Evolutionary conservation across 2,113 vertebrate species (phyloP).

Genomic region (Paratilapia polleni): DNA sequence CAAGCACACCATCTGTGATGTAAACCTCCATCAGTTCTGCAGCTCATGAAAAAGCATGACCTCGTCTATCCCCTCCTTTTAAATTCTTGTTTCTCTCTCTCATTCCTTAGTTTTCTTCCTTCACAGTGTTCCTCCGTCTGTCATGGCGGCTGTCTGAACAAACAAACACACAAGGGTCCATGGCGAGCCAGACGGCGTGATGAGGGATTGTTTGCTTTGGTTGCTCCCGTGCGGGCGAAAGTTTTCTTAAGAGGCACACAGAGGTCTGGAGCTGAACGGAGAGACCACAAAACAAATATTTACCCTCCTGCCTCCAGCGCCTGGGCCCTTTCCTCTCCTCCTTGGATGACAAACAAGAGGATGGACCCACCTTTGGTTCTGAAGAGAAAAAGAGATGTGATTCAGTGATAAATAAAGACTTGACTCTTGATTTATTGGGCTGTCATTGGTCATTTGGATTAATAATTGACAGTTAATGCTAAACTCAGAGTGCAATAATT

Average conservation of each 20-base stretch:
- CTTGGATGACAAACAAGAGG: constrained; percentile 24
- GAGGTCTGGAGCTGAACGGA: constrained; percentile 70
- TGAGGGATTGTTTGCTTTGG: constrained; percentile 75
- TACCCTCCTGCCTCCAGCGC: constrained; percentile 62
- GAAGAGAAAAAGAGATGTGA: constrained; percentile 21
- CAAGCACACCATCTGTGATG: constrained; percentile 73
- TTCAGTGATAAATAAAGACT: constrained; percentile 3
- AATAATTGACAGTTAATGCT: constrained; percentile 19
- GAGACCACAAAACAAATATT: constrained; percentile 79
- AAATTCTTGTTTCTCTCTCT: constrained; percentile 31
- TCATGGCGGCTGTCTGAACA: constrained; percentile 72
- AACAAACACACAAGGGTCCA: constrained; percentile 70
- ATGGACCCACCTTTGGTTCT: constrained; percentile 52
- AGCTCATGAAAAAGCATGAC: constrained; percentile 18
- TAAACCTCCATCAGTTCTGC: constrained; percentile 48
- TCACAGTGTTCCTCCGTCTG: constrained; percentile 66
- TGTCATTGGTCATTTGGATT: constrained; percentile 6
- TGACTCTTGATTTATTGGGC: background rate
- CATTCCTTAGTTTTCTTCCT: constrained; percentile 43
- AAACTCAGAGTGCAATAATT: constrained; percentile 2
- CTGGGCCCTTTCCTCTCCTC: constrained; percentile 35
- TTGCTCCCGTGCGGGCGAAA: constrained; percentile 73
- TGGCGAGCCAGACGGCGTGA: constrained; percentile 66
- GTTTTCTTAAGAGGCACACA: constrained; percentile 78
- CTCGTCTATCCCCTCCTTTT: constrained; percentile 44